Evolutionary conservation across 2,113 vertebrate species (phyloP), one percentile per base, ranked within the genome.

Genomic region (Gracilinanus agilis): DNA sequence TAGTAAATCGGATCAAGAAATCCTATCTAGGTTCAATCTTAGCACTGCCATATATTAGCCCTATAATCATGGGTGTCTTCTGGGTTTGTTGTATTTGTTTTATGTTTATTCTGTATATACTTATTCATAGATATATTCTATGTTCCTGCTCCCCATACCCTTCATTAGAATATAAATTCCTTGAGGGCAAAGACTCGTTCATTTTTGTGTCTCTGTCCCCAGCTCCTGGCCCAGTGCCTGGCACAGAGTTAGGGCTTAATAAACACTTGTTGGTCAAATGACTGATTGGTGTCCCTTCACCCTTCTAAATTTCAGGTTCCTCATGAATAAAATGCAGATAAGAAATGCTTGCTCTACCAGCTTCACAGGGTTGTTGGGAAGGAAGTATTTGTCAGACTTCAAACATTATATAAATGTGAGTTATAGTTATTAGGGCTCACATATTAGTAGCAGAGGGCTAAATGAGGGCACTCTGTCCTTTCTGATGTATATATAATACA

Each of bases 61-160:
- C 0, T 3, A 54, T n/a, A 27, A 54, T 27, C 2, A 1, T 1
- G 9, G 10, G 0, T 21, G 40, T 44, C 34, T 24, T 34, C 5
- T 56, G 27, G 40, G 24, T n/a, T 90, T 10, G 16, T 24, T 75
- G 4, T 16, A 21, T 75, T 24, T 67, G n/a, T n/a, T n/a, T n/a
- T n/a, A n/a, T n/a, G n/a, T n/a, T n/a, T n/a, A n/a, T n/a, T n/a
- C n/a, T n/a, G 27, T 34, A 34, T 67, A 67, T 29, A 67, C 34
- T 67, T 67, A 67, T 34, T 29, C 58, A 67, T 34, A 34, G 61
- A 1, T n/a, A 67, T 67, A 13, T 34, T n/a, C 13, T 67, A 12
- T 67, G 34, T 9, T n/a, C 61, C 34, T n/a, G 29, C 3, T n/a
- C 27, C 58, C 27, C 27, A n/a, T n/a, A n/a, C n/a, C 27, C 27